Conservation (phyloP, 2,888 invertebrate genomes). For the Macaria notata region DNA sequence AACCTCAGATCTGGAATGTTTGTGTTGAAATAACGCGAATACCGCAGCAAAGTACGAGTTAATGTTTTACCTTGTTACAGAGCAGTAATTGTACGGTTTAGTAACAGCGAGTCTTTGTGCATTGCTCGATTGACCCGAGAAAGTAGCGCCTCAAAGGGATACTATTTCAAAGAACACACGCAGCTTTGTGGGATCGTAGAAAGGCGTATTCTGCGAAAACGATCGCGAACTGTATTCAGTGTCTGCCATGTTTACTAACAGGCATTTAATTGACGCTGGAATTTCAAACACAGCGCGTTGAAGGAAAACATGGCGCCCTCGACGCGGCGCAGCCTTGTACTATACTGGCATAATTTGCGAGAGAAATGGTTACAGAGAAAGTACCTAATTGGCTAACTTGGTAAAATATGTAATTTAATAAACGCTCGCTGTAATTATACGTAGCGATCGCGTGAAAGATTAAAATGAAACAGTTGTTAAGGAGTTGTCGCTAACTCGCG, state of each 20-base stretch:
- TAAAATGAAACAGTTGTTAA: conserved; percentile 25
- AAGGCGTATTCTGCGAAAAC: conserved; percentile 62
- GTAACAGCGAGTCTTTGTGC: conserved; percentile 26
- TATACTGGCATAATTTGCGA: conserved; percentile 35
- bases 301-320: conserved; percentile 61
- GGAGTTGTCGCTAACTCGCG: conserved; percentile 18
- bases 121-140: conserved; percentile 39
- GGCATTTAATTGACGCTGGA: conserved; percentile 70
- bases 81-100: conserved; percentile 30
- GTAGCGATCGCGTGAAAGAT: conserved; percentile 25
- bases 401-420: conserved; percentile 28
- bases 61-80: conserved; percentile 14
- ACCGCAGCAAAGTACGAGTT: conserved; percentile 4
- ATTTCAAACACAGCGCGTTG: conserved; percentile 66
- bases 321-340: conserved; percentile 34
- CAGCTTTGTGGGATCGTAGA: conserved; percentile 42
- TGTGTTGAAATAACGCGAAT: conserved; percentile 9
- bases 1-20: conserved; percentile 8
- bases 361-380: conserved; percentile 27
- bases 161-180: conserved; percentile 48
- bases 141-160: conserved; percentile 45
- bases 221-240: conserved; percentile 48
- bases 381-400: conserved; percentile 26
- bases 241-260: conserved; percentile 69
- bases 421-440: conserved; percentile 23